These are phyloP conservation scores for Zapornia atra DNA, from an alignment of 2,113 vertebrate species.

Conservation along the genomic window DNA sequence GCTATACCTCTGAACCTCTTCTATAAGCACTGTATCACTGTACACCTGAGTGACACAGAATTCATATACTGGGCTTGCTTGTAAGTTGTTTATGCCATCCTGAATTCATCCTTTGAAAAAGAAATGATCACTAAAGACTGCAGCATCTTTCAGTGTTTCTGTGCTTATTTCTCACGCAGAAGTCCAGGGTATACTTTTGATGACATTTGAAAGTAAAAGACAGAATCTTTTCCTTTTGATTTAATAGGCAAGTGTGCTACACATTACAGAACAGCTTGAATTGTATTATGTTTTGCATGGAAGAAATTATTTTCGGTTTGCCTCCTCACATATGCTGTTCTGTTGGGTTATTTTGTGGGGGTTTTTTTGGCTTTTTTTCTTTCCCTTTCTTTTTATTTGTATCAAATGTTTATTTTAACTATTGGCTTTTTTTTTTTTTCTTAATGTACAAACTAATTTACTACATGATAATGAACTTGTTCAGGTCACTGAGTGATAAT, in stretches of 20 bases:
- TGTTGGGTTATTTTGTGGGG: fast-evolving
- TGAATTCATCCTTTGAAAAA: neutral
- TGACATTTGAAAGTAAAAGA: neutral
- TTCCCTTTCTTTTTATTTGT: neutral
- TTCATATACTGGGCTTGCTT: neutral
- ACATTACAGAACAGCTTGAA: neutral
- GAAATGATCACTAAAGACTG: neutral
- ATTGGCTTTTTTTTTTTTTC: neutral
- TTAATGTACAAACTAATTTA: neutral
- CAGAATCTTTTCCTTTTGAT: neutral
- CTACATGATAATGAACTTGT: neutral
- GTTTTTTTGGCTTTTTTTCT: neutral
- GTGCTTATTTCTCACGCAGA: neutral
- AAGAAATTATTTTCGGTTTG: neutral
- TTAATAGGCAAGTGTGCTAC: neutral
- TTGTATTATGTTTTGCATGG: neutral
- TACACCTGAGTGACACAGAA: neutral
- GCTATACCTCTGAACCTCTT: neutral
- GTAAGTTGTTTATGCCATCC: neutral
- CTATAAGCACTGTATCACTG: neutral
- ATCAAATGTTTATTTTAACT: neutral
- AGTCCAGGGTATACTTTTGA: neutral
- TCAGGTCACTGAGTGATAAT: neutral
- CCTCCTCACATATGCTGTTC: neutral
- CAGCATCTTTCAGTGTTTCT: neutral